These are phyloP conservation scores for Dicyrtomina minuta DNA, from an alignment of 2,888 invertebrate species.

Conservation along the genomic window DNA sequence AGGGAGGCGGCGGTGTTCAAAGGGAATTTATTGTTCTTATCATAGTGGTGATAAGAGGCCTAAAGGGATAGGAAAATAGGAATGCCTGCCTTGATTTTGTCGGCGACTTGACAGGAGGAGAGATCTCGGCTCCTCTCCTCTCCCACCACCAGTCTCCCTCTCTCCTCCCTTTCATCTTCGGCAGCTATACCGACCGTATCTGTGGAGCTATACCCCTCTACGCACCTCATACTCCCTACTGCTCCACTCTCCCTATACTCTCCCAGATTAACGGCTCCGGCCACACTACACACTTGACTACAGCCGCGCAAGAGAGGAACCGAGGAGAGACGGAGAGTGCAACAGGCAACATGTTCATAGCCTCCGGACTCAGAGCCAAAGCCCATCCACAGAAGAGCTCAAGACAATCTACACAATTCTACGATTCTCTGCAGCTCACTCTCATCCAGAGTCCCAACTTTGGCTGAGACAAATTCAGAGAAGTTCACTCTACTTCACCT, in stretches of 20 bases:
- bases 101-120: slow-evolving; percentile 42
- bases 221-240: not conserved
- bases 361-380: slow-evolving; percentile 33
- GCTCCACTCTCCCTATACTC: too few relatives aligned
- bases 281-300: too few relatives aligned
- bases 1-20: slow-evolving; percentile 52
- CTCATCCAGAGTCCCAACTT: not conserved
- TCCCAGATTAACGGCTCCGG: too few relatives aligned
- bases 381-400: too few relatives aligned
- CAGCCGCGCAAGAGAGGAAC: too few relatives aligned
- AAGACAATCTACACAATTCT: too few relatives aligned
- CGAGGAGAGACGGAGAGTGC: not conserved
- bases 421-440: not conserved
- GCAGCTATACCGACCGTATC: too few relatives aligned
- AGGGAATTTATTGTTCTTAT: slow-evolving; percentile 54
- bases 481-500: too few relatives aligned
- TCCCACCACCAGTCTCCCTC: not conserved
- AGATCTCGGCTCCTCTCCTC: too few relatives aligned
- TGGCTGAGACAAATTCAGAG: not conserved
- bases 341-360: slow-evolving; percentile 34
- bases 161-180: not conserved
- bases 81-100: slow-evolving; percentile 43
- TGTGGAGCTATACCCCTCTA: not conserved
- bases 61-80: slow-evolving; percentile 52
- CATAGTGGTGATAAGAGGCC: slow-evolving; percentile 54